Evolutionary conservation across 2,113 vertebrate species (phyloP).

Genomic region (Clarias gariepinus): DNA sequence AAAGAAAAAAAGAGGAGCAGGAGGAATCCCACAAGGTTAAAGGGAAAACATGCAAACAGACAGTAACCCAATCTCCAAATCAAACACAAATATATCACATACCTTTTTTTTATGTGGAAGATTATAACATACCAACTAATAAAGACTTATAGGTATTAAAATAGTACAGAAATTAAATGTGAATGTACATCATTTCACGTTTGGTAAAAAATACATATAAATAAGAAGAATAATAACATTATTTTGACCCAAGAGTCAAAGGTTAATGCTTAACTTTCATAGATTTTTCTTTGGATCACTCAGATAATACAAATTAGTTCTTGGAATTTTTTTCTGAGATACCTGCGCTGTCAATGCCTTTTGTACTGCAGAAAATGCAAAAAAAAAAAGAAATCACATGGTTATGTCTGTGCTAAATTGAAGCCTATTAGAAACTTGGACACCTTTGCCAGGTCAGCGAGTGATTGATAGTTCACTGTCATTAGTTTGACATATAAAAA

Average conservation of each 20-base stretch:
- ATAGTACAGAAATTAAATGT: background rate
- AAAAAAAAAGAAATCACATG: background rate
- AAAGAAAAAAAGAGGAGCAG: background rate
- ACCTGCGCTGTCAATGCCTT: background rate
- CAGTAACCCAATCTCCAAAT: background rate
- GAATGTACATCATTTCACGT: background rate
- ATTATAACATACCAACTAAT: background rate
- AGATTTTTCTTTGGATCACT: background rate
- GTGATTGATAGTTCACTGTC: constrained; percentile 5
- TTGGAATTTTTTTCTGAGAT: background rate
- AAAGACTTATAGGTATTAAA: background rate
- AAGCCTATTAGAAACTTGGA: background rate
- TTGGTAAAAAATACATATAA: background rate
- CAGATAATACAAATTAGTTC: background rate
- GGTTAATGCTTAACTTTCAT: background rate
- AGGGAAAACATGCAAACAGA: background rate
- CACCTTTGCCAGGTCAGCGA: background rate
- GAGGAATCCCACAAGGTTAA: background rate
- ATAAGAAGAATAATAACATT: no score
- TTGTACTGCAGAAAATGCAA: background rate
- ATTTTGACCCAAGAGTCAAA: background rate
- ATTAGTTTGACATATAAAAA: constrained; percentile 10
- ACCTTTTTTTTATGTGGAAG: background rate
- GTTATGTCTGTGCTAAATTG: background rate
- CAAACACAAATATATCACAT: background rate